Evolutionary conservation across 2,888 invertebrate genomes (phyloP), one percentile per base, ranked within the genome.

Genomic region (Heliconius cydno): DNA sequence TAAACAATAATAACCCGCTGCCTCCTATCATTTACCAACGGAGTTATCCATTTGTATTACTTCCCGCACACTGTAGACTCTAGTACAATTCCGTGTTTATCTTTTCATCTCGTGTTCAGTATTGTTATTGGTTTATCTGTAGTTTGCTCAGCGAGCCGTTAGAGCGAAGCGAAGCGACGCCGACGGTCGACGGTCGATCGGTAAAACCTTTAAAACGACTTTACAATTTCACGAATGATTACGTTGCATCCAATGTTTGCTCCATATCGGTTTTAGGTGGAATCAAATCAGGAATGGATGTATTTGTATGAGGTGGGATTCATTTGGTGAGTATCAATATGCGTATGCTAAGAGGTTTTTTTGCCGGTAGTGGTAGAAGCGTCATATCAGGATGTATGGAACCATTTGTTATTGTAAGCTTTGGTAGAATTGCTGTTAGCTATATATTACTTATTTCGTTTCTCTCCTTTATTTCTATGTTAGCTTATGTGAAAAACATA

Each of bases 141-240:
- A 79, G 80, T 80, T 80, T 72, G 70, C 70, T 79, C 78, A 76
- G 82, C 67, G 79, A 82, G 65, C 79, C 82, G 76, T 73, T 79
- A 67, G 82, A 77, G 70, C 52, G 52, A 52, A 52, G 52, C 52
- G 52, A 52, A 52, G 28, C 80, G 75, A 79, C 75, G 74, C 28
- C 80, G 75, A 79, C 77, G 79, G 77, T 78, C 76, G 71, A 34
- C 77, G 79, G 77, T 78, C 76, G 71, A 46, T 67, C 72, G 76
- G 79, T 67, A 70, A 79, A 78, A 79, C 79, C 76, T 79, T 78
- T 79, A 75, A 74, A 80, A 76, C 75, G 78, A 79, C 79, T 79
- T 77, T 79, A 73, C 79, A 82, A 82, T 81, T 82, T 83, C 79
- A 84, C 82, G 82, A 82, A 81, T 77, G 83, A 83, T 81, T 80